Percentiles rank a stretch among this genome's conserved stretches.
These are phyloP conservation scores for Enteromius argenteus DNA, from an alignment of 2,797 vertebrate species.

Conservation along the genomic window DNA sequence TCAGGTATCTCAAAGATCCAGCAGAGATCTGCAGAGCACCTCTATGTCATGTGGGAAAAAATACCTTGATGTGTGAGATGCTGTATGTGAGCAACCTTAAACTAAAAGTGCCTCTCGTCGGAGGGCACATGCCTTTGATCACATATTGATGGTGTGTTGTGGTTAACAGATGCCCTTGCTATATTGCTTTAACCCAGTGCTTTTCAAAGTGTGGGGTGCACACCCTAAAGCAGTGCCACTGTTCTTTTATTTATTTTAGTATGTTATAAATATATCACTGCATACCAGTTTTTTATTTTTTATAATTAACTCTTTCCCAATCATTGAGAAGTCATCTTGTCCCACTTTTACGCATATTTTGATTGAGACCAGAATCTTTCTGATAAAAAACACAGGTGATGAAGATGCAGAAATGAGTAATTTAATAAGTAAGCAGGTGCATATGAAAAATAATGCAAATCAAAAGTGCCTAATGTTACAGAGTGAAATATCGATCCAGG, in stretches of 20 bases:
- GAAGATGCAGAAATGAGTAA: no score
- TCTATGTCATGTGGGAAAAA: constrained; percentile 11
- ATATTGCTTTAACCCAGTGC: neutral
- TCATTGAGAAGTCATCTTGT: neutral
- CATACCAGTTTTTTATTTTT: neutral
- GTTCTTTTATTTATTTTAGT: neutral
- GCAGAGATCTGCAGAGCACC: neutral
- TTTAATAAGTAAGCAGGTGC: no score
- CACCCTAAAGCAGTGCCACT: neutral
- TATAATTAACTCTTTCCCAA: neutral
- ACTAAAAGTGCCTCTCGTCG: neutral
- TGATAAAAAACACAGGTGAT: no score
- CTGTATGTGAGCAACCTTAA: constrained; percentile 8
- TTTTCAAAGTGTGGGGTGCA: neutral
- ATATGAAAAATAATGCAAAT: no score
- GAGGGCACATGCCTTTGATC: constrained; percentile 26
- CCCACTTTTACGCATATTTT: no score
- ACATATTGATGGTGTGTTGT: constrained; percentile 20
- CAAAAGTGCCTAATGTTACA: no score
- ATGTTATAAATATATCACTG: neutral
- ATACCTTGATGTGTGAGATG: constrained; percentile 18
- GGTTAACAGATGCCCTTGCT: constrained; percentile 9
- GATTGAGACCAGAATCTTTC: no score
- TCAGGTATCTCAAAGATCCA: constrained; percentile 33
- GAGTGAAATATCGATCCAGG: no score